Evolutionary conservation across 37 sponge, comb jelly and placozoan genomes (phyloP), one percentile per base, ranked within the genome.

Genomic region (Bolinopsis microptera): DNA sequence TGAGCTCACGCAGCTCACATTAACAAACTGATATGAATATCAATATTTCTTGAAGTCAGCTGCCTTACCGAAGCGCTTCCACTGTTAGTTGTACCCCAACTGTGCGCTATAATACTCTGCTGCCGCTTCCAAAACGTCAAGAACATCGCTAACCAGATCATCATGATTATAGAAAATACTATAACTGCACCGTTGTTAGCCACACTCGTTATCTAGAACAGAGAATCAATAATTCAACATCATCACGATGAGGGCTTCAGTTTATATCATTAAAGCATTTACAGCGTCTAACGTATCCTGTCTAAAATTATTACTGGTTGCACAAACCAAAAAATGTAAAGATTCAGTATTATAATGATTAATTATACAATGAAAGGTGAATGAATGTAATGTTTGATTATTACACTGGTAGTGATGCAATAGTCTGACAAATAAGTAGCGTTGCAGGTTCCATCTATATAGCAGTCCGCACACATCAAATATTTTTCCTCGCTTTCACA

Each of bases 341-440:
- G n/a, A n/a, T n/a, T n/a, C n/a, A n/a, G n/a, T n/a, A n/a, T n/a
- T n/a, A n/a, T n/a, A n/a, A n/a, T n/a, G n/a, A n/a, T n/a, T n/a
- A n/a, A n/a, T n/a, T n/a, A n/a, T n/a, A n/a, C n/a, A n/a, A n/a
- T n/a, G n/a, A n/a, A n/a, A n/a, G n/a, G n/a, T n/a, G n/a, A n/a
- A n/a, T n/a, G n/a, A n/a, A n/a, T n/a, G n/a, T n/a, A n/a, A n/a
- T n/a, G n/a, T n/a, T n/a, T n/a, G n/a, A 48, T 48, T 48, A 48
- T 5, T 86, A 86, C 90, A 40, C 3, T 39, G 27, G 90, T 86
- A n/a, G 90, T 86, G 48, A 86, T 39, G 28, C 90, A 86, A 48
- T 86, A 86, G 48, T 86, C 90, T 24, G 90, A 86, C 0, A 86
- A 5, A 48, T 86, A 86, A n/a, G 90, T 86, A 86, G 61, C 90